Conservation (phyloP, 2,888 invertebrate species). For the Mactromeris polynyma region DNA sequence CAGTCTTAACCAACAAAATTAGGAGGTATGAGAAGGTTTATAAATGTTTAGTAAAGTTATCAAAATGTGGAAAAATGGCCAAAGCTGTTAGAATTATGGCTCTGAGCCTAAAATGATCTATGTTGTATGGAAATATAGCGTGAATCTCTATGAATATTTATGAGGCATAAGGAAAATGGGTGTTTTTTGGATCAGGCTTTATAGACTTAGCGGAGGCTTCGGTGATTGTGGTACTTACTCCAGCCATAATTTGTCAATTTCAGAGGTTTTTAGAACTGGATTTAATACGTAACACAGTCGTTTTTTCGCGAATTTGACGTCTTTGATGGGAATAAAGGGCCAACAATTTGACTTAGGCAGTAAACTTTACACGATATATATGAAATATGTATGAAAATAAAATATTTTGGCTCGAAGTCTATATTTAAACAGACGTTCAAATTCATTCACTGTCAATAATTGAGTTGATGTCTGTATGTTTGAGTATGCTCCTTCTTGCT, state of each 20-base stretch:
- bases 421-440: conserved; percentile 26
- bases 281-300: conserved; percentile 33
- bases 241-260: conserved; percentile 60
- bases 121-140: conserved; percentile 69
- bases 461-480: not conserved
- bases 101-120: conserved; percentile 64
- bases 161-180: conserved; percentile 59
- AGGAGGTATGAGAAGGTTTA: conserved; percentile 64
- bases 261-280: conserved; percentile 34
- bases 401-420: conserved; percentile 11
- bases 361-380: conserved; percentile 29
- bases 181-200: conserved; percentile 54
- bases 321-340: conserved; percentile 42
- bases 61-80: conserved; percentile 68
- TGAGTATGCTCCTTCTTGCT: not conserved
- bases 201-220: conserved; percentile 62
- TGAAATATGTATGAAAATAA: conserved; percentile 38
- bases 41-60: conserved; percentile 70
- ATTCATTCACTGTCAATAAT: conserved; percentile 9
- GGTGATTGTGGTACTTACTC: conserved; percentile 60
- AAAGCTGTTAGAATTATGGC: conserved; percentile 69
- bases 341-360: conserved; percentile 37
- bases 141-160: conserved; percentile 71
- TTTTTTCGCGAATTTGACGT: conserved; percentile 45
- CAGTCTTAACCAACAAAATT: conserved; percentile 59